Evolutionary conservation across 35 echinoderm and acorn worm species (phyloP).

Genomic region (Apostichopus parvimensis): DNA sequence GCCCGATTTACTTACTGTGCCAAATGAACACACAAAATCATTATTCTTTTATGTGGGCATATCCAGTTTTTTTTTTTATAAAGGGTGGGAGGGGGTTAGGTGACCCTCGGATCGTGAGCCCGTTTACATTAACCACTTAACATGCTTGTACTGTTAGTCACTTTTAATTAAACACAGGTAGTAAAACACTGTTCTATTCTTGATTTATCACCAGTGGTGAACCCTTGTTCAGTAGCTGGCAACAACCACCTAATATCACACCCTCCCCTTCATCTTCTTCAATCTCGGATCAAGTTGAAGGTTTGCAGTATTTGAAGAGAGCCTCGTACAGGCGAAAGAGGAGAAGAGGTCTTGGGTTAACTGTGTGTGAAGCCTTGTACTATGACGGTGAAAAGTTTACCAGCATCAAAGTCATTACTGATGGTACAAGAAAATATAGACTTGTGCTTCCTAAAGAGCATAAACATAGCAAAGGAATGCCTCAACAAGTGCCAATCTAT

Average conservation of each 20-base stretch:
- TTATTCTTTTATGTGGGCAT: no score
- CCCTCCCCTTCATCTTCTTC: neutral
- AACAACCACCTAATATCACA: neutral
- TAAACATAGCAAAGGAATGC: conserved; percentile 38
- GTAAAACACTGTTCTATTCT: no score
- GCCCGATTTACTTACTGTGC: no score
- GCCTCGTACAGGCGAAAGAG: neutral
- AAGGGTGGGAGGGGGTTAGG: no score
- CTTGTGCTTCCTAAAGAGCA: conserved; percentile 27
- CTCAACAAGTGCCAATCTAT: conserved; percentile 52
- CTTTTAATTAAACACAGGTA: no score
- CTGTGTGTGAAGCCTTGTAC: conserved; percentile 39
- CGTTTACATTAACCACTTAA: no score
- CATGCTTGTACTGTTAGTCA: no score
- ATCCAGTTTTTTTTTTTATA: no score
- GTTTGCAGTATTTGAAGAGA: neutral
- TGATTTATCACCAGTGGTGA: neutral
- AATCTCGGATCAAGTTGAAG: neutral
- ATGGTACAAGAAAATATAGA: conserved; percentile 35
- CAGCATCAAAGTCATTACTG: conserved; percentile 41
- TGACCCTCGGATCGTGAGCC: no score
- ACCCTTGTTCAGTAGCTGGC: neutral
- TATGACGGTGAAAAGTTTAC: conserved; percentile 46
- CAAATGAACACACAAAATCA: no score
- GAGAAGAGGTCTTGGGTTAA: conserved; percentile 5